Conservation (phyloP, 1,140 invertebrate species). For the Achatina immaculata region DNA sequence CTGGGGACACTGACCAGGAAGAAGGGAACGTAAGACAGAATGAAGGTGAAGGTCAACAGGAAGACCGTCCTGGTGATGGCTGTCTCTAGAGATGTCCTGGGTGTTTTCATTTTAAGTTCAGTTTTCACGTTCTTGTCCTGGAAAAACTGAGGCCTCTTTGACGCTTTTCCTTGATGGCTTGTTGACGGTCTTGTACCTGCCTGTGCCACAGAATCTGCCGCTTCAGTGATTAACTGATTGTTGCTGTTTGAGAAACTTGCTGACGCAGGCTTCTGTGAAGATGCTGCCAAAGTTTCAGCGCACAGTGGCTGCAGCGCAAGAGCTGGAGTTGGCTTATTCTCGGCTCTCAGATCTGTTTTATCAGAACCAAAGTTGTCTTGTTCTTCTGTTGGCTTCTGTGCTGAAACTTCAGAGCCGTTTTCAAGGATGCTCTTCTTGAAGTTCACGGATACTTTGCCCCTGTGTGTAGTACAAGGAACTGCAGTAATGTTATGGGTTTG, state of each 20-base stretch:
- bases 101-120: background rate
- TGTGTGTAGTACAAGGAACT: no score
- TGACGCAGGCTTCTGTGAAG: background rate
- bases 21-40: slow-evolving; percentile 18
- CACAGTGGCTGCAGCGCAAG: no score
- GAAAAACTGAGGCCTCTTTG: background rate
- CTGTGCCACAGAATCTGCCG: no score
- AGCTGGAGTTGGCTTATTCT: no score
- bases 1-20: slow-evolving; percentile 15
- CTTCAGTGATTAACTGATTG: background rate
- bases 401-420: no score
- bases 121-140: background rate
- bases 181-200: background rate
- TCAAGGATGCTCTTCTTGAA: no score
- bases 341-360: no score
- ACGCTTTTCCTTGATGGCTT: background rate
- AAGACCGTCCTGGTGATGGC: slow-evolving; percentile 23
- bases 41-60: slow-evolving; percentile 23
- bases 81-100: background rate
- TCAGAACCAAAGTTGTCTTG: no score
- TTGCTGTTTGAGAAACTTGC: background rate
- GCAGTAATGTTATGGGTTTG: no score
- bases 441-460: no score
- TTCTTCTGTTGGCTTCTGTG: no score
- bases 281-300: no score